phyloP scores from a whole-genome alignment of 1,140 invertebrate species.

The Diabrotica virgifera region DNA sequence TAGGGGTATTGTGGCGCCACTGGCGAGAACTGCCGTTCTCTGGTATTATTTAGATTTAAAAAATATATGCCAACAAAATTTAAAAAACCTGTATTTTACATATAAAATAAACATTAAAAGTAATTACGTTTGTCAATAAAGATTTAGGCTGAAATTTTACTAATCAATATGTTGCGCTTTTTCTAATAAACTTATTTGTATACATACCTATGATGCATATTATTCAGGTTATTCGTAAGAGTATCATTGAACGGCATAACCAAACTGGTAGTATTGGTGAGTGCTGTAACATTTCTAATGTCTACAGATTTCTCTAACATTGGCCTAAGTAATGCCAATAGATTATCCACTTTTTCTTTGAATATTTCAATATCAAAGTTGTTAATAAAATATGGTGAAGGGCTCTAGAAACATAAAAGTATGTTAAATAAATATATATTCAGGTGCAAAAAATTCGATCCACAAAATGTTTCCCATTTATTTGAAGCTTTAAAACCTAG shows the following conservation, averaged over 20 bases:
- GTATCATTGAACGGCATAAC: slow-evolving; percentile 6
- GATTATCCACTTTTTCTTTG: slow-evolving; percentile 23
- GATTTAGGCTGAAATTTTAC: no score
- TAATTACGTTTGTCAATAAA: no score
- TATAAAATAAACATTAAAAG: no score
- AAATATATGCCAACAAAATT: no score
- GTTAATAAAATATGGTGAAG: slow-evolving; percentile 26
- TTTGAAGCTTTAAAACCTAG: no score
- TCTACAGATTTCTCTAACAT: slow-evolving; percentile 10
- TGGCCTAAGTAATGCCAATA: slow-evolving; percentile 15
- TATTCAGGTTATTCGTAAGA: slow-evolving; percentile 3
- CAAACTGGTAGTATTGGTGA: not conserved
- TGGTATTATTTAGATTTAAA: no score
- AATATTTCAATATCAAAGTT: slow-evolving; percentile 24
- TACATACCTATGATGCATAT: slow-evolving; percentile 1
- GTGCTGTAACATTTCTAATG: not conserved
- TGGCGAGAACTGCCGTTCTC: no score
- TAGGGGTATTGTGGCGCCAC: no score
- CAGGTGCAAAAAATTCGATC: no score
- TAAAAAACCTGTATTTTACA: no score
- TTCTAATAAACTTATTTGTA: not conserved
- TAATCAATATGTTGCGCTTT: not conserved
- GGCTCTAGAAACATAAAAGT: slow-evolving; percentile 14
- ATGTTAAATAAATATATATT: not conserved
- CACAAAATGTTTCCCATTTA: no score